phyloP scores from a whole-genome alignment of 2,888 invertebrate species.

The Noctua pronuba region DNA sequence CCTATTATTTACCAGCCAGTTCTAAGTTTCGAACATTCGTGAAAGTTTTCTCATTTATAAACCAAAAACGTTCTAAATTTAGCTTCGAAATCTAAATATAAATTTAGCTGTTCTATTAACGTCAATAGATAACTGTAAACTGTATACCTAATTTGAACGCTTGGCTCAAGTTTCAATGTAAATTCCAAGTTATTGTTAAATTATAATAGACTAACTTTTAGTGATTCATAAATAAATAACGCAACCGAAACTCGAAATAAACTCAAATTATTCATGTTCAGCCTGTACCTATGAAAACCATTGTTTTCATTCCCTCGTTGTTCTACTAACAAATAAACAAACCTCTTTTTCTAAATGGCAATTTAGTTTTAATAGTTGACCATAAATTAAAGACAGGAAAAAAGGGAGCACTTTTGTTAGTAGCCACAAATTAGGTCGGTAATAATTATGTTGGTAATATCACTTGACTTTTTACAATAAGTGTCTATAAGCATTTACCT shows the following conservation, averaged over 20 bases:
- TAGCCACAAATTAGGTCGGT: neutral
- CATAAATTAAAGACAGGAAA: constrained; percentile 8
- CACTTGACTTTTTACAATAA: neutral
- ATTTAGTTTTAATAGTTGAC: neutral
- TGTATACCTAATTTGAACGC: constrained; percentile 28
- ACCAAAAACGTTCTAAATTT: constrained; percentile 32
- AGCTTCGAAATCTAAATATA: constrained; percentile 32
- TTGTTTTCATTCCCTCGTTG: neutral
- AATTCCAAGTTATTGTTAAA: constrained; percentile 30
- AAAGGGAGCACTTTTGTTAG: neutral
- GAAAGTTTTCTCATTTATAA: constrained; percentile 22
- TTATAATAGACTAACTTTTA: constrained; percentile 28
- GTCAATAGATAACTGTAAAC: constrained; percentile 23
- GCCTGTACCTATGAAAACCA: neutral
- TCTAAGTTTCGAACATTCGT: constrained; percentile 14
- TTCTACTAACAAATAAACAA: constrained; percentile 6
- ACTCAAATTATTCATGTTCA: constrained; percentile 14
- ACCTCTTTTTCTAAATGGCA: neutral
- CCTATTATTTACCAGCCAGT: neutral
- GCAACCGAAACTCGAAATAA: constrained; percentile 1
- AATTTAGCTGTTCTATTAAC: constrained; percentile 10
- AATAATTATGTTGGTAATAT: neutral
- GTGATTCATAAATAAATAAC: constrained; percentile 24
- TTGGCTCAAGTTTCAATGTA: constrained; percentile 20
- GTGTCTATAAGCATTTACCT: neutral